Evolutionary conservation across 2,113 vertebrate genomes (phyloP).

Genomic region (Hemicordylus capensis): DNA sequence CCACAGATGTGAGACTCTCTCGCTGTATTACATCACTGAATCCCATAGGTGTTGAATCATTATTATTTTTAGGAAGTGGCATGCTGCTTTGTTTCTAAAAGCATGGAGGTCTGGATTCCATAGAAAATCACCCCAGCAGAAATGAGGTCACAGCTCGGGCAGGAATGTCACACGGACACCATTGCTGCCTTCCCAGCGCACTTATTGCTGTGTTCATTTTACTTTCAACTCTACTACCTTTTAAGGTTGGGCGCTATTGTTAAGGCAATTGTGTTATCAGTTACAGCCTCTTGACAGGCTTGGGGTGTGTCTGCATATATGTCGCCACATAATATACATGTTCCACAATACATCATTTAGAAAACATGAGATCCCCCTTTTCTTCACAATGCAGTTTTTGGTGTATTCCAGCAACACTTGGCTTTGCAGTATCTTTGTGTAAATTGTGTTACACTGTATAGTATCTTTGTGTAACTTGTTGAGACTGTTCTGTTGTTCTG

Average conservation of each 20-base stretch:
- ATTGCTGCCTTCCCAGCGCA: slow-evolving; percentile 48
- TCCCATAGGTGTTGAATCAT: slow-evolving; percentile 78
- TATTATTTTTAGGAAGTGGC: slow-evolving; percentile 77
- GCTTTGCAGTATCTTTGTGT: not conserved
- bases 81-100: slow-evolving; percentile 78
- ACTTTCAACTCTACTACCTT: slow-evolving; percentile 65
- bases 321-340: not conserved
- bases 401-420: not conserved
- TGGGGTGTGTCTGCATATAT: slow-evolving; percentile 4
- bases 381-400: not conserved
- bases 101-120: slow-evolving; percentile 62
- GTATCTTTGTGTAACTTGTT: not conserved
- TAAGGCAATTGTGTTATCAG: slow-evolving; percentile 11
- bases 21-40: slow-evolving; percentile 69
- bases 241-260: slow-evolving; percentile 33
- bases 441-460: too few relatives aligned
- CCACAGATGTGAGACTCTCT: slow-evolving; percentile 53
- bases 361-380: not conserved
- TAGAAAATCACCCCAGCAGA: slow-evolving; percentile 75
- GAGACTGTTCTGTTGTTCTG: not conserved
- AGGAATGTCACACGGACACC: slow-evolving; percentile 56
- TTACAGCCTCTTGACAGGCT: slow-evolving; percentile 32
- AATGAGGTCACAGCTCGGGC: slow-evolving; percentile 66
- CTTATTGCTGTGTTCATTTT: slow-evolving; percentile 62
- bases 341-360: not conserved